Conservation (phyloP, 2,888 invertebrate species). For the Chaitophorus viminalis region DNA sequence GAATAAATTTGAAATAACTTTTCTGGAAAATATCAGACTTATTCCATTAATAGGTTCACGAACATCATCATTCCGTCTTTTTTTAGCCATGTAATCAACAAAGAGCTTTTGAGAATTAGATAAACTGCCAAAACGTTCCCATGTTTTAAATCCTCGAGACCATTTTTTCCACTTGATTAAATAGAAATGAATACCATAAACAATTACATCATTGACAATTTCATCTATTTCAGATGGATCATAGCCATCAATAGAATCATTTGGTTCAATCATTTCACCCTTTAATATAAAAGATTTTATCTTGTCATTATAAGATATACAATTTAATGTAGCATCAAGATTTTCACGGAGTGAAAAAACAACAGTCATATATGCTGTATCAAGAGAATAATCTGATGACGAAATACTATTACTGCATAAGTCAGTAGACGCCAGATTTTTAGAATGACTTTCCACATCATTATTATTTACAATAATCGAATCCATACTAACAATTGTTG, state of each 20-base stretch:
- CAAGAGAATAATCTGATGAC: neutral
- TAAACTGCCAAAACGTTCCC: conserved; percentile 85
- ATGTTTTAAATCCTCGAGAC: conserved; percentile 77
- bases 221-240: conserved; percentile 75
- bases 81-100: conserved; percentile 66
- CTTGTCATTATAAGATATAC: neutral
- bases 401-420: neutral
- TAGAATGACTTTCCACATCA: neutral
- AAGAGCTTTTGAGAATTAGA: conserved; percentile 73
- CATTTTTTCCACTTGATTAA: conserved; percentile 90
- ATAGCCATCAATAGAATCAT: neutral
- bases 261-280: conserved; percentile 1
- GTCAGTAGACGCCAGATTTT: neutral
- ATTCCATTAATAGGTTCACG: conserved; percentile 7
- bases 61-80: neutral
- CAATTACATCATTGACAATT: conserved; percentile 69
- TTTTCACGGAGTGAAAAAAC: neutral
- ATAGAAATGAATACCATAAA: conserved; percentile 73
- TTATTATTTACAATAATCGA: neutral
- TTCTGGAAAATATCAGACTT: conserved; percentile 39
- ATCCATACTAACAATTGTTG: neutral
- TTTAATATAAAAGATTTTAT: conserved; percentile 3
- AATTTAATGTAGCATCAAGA: neutral
- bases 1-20: conserved; percentile 9
- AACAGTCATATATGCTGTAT: conserved; percentile 23